Evolutionary conservation across 2,113 vertebrate species (phyloP), one percentile per base, ranked within the genome.

Genomic region (Zosterops pallidus): DNA sequence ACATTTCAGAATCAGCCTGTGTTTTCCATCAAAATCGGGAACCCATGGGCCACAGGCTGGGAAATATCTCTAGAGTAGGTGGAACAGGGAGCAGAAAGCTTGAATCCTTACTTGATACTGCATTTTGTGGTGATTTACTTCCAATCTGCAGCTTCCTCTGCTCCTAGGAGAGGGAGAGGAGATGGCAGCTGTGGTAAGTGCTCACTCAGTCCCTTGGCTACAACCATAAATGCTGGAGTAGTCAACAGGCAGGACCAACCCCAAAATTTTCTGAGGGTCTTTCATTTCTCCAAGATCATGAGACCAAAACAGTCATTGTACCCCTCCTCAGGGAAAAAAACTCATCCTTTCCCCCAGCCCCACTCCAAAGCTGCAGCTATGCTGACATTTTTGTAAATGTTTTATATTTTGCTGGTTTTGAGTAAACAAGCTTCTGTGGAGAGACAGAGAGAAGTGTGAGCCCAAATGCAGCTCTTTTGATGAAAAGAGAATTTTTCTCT

Each of bases 1-100:
- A 92, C 83, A 92, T 81, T 83, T 89, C 60, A 78, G 88, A 89
- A 83, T 89, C 93, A 59, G 80, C 90, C 92, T 90, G 86, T 81
- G 52, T 88, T 92, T 95, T 86, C 80, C 72, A 86, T 81, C 83
- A 94, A 75, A 95, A 78, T 18, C 83, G 62, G 85, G 92, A 94
- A 90, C 46, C 88, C 53, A 80, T 23, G 84, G 92, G 80, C 85
- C 90, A 80, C 4, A 4, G 82, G 63, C 90, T 94, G 75, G 75
- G 75, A 93, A 90, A 46, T 76, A 85, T 84, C 82, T 87, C 49
- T 7, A 20, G 85, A 90, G 92, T 90, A 86, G 93, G 93, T 78
- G 93, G 92, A 85, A 68, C 3, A 4, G 71, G 75, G 47, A 35
- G 90, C 52, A 90, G 90, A 63, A 93, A 94, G 68, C 82, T 59